A percentile compares a stretch with the other conserved stretches of the same genome.
These are phyloP conservation scores for Schrankia costaestrigalis DNA, from an alignment of 2,888 invertebrate genomes.

Conservation along the genomic window DNA sequence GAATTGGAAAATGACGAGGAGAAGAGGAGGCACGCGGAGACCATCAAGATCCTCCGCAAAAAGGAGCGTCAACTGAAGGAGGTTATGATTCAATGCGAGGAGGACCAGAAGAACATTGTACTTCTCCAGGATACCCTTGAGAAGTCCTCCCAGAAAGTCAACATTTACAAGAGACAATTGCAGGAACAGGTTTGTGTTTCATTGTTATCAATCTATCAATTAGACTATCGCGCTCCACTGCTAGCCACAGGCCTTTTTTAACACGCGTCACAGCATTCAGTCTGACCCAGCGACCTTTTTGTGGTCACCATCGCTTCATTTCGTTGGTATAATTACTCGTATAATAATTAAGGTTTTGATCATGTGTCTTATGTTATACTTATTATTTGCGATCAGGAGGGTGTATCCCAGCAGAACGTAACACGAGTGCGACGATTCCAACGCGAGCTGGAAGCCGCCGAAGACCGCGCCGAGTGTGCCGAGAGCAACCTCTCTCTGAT, in stretches of 20 bases:
- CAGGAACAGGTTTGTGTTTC: constrained; percentile 87
- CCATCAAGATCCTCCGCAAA: constrained; percentile 98
- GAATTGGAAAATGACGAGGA: constrained; percentile 98
- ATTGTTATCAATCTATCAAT: not conserved
- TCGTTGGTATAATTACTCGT: too few relatives aligned
- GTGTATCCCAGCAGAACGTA: constrained; percentile 94
- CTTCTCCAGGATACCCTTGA: constrained; percentile 95
- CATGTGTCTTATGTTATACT: constrained; percentile 7
- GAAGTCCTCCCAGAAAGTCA: constrained; percentile 92
- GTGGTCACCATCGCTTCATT: not conserved
- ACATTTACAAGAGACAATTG: constrained; percentile 97
- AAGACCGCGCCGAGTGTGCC: constrained; percentile 96
- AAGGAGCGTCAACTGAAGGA: constrained; percentile 98
- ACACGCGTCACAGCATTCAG: too few relatives aligned
- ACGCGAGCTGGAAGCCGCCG: constrained; percentile 97
- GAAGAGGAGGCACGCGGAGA: constrained; percentile 97
- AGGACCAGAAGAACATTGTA: constrained; percentile 97
- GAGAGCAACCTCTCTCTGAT: constrained; percentile 97
- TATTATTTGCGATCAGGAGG: constrained; percentile 83
- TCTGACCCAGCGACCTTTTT: too few relatives aligned
- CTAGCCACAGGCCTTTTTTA: too few relatives aligned
- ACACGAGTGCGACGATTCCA: constrained; percentile 99
- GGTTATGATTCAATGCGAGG: constrained; percentile 96
- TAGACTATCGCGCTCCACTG: too few relatives aligned
- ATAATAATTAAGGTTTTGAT: too few relatives aligned